Evolutionary conservation across 2,888 invertebrate species (phyloP), one percentile per base, ranked within the genome.

Genomic region (Agrotis segetum): DNA sequence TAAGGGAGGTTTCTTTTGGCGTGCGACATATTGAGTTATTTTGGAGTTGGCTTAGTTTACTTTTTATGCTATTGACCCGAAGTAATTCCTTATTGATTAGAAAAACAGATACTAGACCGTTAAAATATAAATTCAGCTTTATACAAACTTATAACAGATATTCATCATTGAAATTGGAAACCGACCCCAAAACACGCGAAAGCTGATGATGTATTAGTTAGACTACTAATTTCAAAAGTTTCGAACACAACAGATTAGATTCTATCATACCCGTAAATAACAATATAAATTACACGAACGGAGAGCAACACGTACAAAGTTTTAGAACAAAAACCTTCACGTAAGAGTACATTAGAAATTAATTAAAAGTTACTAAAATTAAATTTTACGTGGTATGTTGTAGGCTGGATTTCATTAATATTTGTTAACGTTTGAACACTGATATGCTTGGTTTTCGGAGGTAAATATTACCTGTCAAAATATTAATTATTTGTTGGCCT

Each of bases 291-390:
- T 71, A 67, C 44, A 19, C 29, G 49, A 79, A 44, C 60, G 24
- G n/a, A 62, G 19, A 80, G 56, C 46, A 56, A 55, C 50, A 66
- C 29, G 49, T 55, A 50, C 72, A 73, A 76, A 70, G 29, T 81
- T 78, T 56, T 55, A 7, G 16, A 67, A 61, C 82, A 61, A 71
- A 77, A 79, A 67, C 63, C 63, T 64, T 53, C 29, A 71, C 56
- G 40, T 63, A 67, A 59, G 58, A 62, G 63, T 34, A 74, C 82
- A 80, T 85, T 79, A 24, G 59, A 77, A 86, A 74, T 79, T 83
- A 75, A 85, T 85, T 86, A 79, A 85, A 85, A 82, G 72, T 85
- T 86, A 69, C 49, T 52, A 19, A 61, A 82, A 76, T 82, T 73
- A 58, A 67, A 73, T 34, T 74, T 72, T 29, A 65, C 50, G 40